These are phyloP conservation scores for Clistopyga incitator DNA, from an alignment of 2,888 invertebrate species.

Conservation along the genomic window DNA sequence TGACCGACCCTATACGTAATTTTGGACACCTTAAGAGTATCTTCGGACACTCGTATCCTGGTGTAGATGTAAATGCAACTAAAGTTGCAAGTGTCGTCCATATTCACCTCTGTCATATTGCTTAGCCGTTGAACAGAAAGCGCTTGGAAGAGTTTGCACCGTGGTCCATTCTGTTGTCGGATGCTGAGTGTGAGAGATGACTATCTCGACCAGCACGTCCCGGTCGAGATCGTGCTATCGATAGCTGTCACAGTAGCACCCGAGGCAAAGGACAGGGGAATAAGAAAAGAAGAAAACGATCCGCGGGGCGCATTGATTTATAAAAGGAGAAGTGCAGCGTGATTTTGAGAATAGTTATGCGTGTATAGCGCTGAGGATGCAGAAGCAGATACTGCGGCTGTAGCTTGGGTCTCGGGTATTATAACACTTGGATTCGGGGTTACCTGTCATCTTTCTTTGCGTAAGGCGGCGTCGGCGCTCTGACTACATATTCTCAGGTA, in stretches of 20 bases:
- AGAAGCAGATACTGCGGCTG: too few relatives aligned
- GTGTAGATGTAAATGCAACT: background rate
- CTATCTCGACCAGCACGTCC: slow-evolving; percentile 27
- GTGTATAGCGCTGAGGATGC: slow-evolving; percentile 23
- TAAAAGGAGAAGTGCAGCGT: slow-evolving; percentile 49
- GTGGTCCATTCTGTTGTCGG: slow-evolving; percentile 9
- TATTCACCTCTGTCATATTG: background rate
- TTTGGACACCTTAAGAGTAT: background rate
- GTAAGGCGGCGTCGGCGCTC: slow-evolving; percentile 41
- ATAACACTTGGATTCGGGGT: slow-evolving; percentile 76
- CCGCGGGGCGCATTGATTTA: slow-evolving; percentile 3
- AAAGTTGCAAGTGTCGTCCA: background rate
- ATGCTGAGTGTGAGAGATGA: slow-evolving; percentile 20
- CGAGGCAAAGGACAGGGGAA: background rate
- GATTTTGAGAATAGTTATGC: slow-evolving; percentile 48
- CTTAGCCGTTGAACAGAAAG: background rate
- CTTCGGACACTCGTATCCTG: too few relatives aligned
- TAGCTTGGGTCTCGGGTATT: slow-evolving; percentile 71
- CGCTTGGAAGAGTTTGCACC: background rate
- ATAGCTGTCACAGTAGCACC: slow-evolving; percentile 26
- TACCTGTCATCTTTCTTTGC: slow-evolving; percentile 67
- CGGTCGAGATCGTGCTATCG: slow-evolving; percentile 61
- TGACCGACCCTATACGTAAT: background rate
- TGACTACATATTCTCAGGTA: slow-evolving; percentile 65
- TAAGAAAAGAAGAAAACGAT: slow-evolving; percentile 8